A percentile compares a stretch with the other conserved stretches of the same genome.
Conservation (phyloP, 2,888 invertebrate species). For the Hypomecis punctinalis region DNA sequence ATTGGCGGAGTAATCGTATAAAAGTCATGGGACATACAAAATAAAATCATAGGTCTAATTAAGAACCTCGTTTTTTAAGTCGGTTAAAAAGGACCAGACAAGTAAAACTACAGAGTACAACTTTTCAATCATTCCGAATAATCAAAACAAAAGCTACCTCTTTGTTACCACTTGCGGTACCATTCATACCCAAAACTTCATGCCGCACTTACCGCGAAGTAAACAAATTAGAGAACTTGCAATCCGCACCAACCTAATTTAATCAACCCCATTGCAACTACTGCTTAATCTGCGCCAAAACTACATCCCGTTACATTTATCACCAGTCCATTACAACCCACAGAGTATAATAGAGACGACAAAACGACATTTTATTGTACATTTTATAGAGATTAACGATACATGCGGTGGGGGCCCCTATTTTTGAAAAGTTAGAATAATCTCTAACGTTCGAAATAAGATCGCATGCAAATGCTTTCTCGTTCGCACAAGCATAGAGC, state of each 20-base stretch:
- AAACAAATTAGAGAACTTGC: constrained; percentile 14
- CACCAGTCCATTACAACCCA: constrained; percentile 27
- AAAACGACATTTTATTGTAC: neutral
- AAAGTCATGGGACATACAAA: too few species aligned
- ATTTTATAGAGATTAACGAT: too few species aligned
- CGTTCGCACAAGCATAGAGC: too few species aligned
- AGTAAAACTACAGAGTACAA: too few species aligned
- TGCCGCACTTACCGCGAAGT: neutral
- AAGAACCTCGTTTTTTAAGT: too few species aligned
- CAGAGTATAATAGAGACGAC: constrained; percentile 5
- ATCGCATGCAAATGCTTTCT: too few species aligned
- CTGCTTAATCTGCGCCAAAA: constrained; percentile 27
- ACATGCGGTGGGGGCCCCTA: too few species aligned
- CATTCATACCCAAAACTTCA: neutral
- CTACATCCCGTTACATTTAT: constrained; percentile 35
- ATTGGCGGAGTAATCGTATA: too few species aligned
- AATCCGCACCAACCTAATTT: constrained; percentile 13
- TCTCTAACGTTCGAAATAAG: too few species aligned
- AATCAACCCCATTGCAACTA: constrained; percentile 24
- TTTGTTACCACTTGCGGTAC: neutral
- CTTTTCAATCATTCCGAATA: neutral
- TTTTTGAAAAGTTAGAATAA: too few species aligned
- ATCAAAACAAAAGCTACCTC: neutral
- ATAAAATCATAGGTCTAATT: too few species aligned
- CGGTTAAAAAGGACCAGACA: too few species aligned